Evolutionary conservation across 2,888 invertebrate species (phyloP).

Genomic region (Cephus spinipes): DNA sequence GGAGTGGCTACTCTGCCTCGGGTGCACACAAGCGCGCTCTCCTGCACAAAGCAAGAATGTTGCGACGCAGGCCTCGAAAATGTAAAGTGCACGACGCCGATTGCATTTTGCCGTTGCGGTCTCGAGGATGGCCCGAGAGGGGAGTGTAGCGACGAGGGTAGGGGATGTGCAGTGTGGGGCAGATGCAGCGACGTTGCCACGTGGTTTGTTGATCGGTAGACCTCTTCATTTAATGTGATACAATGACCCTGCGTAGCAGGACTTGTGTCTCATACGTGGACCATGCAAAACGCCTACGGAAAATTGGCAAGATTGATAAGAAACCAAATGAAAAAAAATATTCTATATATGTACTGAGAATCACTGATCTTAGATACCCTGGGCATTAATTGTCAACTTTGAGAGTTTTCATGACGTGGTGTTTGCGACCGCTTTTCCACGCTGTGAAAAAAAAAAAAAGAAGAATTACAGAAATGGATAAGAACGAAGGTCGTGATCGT

Average conservation of each 20-base stretch:
- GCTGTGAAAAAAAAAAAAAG: conserved; percentile 6
- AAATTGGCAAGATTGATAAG: background rate
- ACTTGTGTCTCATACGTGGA: background rate
- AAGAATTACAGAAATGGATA: conserved; percentile 1
- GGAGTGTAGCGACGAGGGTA: conserved; percentile 24
- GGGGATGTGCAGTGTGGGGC: conserved; percentile 19
- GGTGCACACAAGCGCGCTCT: background rate
- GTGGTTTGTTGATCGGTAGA: conserved; percentile 34
- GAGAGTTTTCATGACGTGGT: background rate
- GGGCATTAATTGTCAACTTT: background rate
- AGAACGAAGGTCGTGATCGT: background rate
- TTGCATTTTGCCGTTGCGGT: conserved; percentile 25
- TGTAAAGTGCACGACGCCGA: conserved; percentile 7
- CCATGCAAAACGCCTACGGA: background rate
- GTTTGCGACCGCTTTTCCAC: background rate
- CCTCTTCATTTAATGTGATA: conserved; percentile 7
- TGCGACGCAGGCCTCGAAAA: conserved; percentile 1
- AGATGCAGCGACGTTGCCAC: conserved; percentile 42
- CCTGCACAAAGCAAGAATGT: background rate
- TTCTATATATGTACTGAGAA: background rate
- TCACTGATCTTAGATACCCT: background rate
- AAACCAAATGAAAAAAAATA: background rate
- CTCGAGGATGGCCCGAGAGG: conserved; percentile 26
- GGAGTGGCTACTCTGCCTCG: conserved; percentile 1
- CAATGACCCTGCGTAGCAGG: conserved; percentile 14